Evolutionary conservation across 2,888 invertebrate genomes (phyloP).

Genomic region (Clostera curtula): DNA sequence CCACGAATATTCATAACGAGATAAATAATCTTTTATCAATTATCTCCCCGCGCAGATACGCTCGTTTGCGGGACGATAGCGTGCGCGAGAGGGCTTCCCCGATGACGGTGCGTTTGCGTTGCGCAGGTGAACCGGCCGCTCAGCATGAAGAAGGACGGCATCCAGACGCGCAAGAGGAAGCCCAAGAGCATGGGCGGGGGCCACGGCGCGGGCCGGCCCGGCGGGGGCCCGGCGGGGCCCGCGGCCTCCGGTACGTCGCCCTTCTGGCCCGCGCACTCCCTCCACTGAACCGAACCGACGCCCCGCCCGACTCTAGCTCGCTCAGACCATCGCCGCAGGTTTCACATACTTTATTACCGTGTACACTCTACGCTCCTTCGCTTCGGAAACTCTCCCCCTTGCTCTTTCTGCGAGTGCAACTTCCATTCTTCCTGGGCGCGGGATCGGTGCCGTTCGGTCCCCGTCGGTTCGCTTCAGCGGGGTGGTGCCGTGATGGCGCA

Average conservation of each 20-base stretch:
- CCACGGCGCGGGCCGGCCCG: constrained; percentile 51
- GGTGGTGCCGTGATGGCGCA: constrained; percentile 6
- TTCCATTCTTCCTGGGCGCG: no score
- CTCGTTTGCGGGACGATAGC: constrained; percentile 72
- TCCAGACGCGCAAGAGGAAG: constrained; percentile 97
- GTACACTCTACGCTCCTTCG: no score
- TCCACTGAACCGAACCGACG: constrained; percentile 7
- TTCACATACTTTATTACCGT: no score
- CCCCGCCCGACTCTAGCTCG: no score
- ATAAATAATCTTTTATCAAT: constrained; percentile 75
- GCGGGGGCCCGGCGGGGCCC: constrained; percentile 38
- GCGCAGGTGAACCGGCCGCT: constrained; percentile 92
- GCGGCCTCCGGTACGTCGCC: constrained; percentile 50
- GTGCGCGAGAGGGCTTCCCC: constrained; percentile 58
- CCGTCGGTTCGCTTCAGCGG: no score
- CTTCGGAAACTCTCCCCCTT: no score
- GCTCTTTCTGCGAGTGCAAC: no score
- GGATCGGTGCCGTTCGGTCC: no score
- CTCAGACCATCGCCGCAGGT: no score
- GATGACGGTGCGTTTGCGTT: constrained; percentile 16
- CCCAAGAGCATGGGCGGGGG: constrained; percentile 79
- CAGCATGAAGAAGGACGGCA: constrained; percentile 99
- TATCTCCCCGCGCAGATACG: constrained; percentile 69
- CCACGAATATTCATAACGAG: constrained; percentile 74
- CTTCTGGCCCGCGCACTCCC: constrained; percentile 16